Base-by-base conservation (phyloP, 2,888 invertebrate genomes). In the Microctonus brassicae region DNA sequence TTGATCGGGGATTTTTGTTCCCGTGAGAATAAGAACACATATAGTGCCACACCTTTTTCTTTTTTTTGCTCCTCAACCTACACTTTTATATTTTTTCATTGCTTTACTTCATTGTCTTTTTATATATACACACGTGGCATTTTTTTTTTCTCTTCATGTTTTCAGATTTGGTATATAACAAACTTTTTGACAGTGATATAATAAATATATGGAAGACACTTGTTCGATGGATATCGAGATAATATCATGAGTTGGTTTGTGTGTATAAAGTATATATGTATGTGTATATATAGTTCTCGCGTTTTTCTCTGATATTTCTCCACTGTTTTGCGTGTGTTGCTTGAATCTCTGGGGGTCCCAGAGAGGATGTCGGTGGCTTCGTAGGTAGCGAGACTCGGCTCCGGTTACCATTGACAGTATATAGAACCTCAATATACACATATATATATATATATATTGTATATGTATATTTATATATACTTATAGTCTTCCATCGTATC, bases 311-410 rank as follows among this genome's bases (percentile, higher is more conserved):
- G 72, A 75, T 73, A 77, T 75, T 77, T 76, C 75, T 77, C 77
- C 79, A 77, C 79, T 24, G 24, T 80, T 80, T 78, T 80, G 78
- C 79, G 76, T 80, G 76, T 79, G 75, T 76, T 76, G 77, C 76
- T 77, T 72, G 78, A 78, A 79, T 81, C 78, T 79, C 75, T 75
- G 62, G 74, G 76, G 73, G 73, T 72, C 72, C n/a, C n/a, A n/a
- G n/a, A n/a, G n/a, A 53, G 36, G 26, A 33, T 60, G 60, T 47
- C 47, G 47, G 47, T 20, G 68, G 22, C 55, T 24, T 55, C 22
- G 55, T 55, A 55, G 24, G 55, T 55, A 55, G 55, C 55, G 26
- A 55, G 55, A 55, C 55, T 55, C 55, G 55, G 55, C 55, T 55
- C 55, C 55, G 26, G 55, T 55, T 55, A 55, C 55, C 55, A 26